Evolutionary conservation across 2,797 vertebrate species (phyloP), one percentile per base, ranked within the genome.

Genomic region (Serranus cabrilla): DNA sequence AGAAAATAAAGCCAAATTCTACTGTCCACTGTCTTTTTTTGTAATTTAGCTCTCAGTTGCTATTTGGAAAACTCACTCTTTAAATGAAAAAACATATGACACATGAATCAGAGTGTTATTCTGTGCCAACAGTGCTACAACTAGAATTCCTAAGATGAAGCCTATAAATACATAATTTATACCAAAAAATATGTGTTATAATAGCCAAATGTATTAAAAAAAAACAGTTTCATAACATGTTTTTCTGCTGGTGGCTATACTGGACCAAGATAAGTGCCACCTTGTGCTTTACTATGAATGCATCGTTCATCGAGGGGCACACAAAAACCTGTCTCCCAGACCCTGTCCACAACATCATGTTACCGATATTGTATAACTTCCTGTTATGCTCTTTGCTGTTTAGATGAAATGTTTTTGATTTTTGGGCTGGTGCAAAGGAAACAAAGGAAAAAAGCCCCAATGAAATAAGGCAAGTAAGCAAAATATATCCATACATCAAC

Each of bases 251-350:
- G 25, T 45, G 18, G 4, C 6, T 51, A 31, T 37, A 13, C 17
- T 27, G n/a, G 45, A 58, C 42, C 1, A 3, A 69, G n/a, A 66
- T 66, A 70, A 66, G 45, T 66, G 46, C 18, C 59, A 21, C 42
- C 25, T 34, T 61, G 20, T 60, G 9, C 17, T 58, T 37, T 60
- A 16, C 17, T 31, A 23, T 34, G 39, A 51, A 55, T 60, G 14
- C 12, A 12, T 68, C 34, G 65, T 72, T 50, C 63, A 76, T 70
- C 68, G 70, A 62, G 45, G 45, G 59, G 11, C 40, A 79, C 40
- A 52, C 50, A 37, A 25, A 67, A 20, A 67, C 51, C 25, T 27
- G 3, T 47, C 34, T 51, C 5, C 16, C 37, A 37, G 20, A 67
- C 2, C 5, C 2, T 13, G 9, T 77, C 45, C 10, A 62, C 76